Conservation (phyloP, 1,140 invertebrate species). For the Drosophila busckii region DNA sequence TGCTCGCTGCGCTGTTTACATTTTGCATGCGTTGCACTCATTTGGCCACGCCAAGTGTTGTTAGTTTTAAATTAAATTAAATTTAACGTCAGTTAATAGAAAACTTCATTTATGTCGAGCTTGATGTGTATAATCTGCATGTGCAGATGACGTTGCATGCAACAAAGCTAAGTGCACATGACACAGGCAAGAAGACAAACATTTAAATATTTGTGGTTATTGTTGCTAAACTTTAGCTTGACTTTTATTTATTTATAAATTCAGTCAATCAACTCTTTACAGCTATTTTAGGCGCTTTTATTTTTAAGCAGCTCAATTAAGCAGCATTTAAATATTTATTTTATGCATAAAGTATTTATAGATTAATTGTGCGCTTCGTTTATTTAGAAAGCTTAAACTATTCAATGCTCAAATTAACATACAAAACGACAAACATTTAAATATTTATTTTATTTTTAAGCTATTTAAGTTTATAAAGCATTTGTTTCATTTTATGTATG, state of each 20-base stretch:
- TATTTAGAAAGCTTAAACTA: neutral
- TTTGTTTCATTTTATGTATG: neutral
- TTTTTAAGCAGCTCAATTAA: no score
- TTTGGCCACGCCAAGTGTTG: conserved; percentile 45
- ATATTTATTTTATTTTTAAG: neutral
- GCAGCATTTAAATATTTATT: no score
- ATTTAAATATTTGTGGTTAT: neutral
- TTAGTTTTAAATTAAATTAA: conserved; percentile 74
- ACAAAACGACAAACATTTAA: neutral
- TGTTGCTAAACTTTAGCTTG: no score
- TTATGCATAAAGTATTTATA: no score
- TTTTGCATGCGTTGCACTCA: conserved; percentile 55
- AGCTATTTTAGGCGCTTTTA: no score
- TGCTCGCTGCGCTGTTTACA: conserved; percentile 20
- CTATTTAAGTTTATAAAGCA: neutral
- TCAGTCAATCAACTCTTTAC: no score
- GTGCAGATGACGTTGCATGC: neutral
- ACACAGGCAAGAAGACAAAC: neutral
- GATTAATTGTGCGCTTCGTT: no score
- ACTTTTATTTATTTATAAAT: no score
- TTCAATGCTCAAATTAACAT: neutral
- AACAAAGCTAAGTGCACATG: neutral
- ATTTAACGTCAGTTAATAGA: conserved; percentile 71
- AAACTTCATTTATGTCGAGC: conserved; percentile 45
- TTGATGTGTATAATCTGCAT: conserved; percentile 15